Base-by-base conservation (phyloP, 2,113 vertebrate genomes). In the Talpa occidentalis region DNA sequence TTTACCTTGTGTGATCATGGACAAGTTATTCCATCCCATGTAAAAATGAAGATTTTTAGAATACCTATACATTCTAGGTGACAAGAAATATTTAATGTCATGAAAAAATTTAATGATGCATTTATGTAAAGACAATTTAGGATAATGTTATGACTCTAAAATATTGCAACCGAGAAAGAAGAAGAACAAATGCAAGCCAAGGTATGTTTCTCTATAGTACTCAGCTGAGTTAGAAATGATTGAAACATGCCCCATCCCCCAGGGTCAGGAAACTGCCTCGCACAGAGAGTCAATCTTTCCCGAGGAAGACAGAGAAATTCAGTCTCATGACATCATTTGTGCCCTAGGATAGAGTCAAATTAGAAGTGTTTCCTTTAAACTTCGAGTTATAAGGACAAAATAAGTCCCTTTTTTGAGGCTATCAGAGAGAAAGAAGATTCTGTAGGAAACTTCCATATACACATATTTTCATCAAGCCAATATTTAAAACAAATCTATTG, bases 171-270 rank as follows among this genome's bases (percentile, higher is more conserved):
- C 10, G 52, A 62, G n/a, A 54, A 73, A 42, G 8, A 40, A 69
- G 22, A 56, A 17, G 37, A 28, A 7, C 14, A 37, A 22, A 74
- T 54, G 16, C 3, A 44, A 37, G 3, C n/a, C 80, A 35, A 21
- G 3, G n/a, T 22, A 54, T 40, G 2, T 26, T 8, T 37, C 22
- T 40, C 74, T 30, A 56, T 6, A 4, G 70, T 26, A 59, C 0
- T 59, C 37, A 52, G 21, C 32, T 67, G 17, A 84, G 42, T 40
- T 32, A 24, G 32, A 91, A 74, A 77, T 24, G n/a, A 47, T 5
- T 9, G 19, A 56, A 1, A 2, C 4, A 24, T 17, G 0, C 1
- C 2, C 2, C n/a, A 42, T 42, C 9, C n/a, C 14, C 37, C 10
- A 4, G 10, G 62, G 15, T 60, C 66, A 35, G 15, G 28, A 64